Evolutionary conservation across 1,140 invertebrate genomes (phyloP), one percentile per base, ranked within the genome.

Genomic region (Zaprionus ghesquierei): DNA sequence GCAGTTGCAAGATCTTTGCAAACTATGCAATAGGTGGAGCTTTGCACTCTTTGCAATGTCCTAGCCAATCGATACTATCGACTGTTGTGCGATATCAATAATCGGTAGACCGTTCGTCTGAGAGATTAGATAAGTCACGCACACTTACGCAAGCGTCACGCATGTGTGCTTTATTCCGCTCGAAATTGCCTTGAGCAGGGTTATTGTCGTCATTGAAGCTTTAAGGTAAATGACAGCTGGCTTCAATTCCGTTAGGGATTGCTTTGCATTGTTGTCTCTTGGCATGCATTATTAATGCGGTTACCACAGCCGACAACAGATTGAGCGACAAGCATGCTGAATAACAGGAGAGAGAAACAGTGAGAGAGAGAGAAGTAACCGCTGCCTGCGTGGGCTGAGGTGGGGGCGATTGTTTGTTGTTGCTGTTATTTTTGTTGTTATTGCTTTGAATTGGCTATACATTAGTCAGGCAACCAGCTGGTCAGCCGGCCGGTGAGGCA

Each of bases 101-200:
- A 12, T 33, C 53, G 27, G 15, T 44, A n/a, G 15, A 22, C 13
- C 33, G 22, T 20, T 41, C 60, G n/a, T 18, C 59, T 56, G n/a
- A 15, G 22, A 73, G 78, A 85, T 85, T 75, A 84, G 81, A 84
- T 84, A 86, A 81, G 63, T 44, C 46, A 18, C 35, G 15, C 13
- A 59, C 5, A 49, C 44, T 20, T 13, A 35, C 5, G n/a, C 25
- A 25, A 33, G n/a, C 5, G 29, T 8, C 23, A 35, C 20, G 41
- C 25, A 15, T 51, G 46, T 12, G 25, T 49, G 38, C 64, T 81
- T 18, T 71, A 81, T 78, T 75, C 81, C 56, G 75, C 70, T 70
- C 75, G 31, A 33, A 79, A 82, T 79, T 69, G 75, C 76, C 66
- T 72, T 75, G 53, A 53, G 50, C 62, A 68, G 75, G 78, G 75